Percentiles rank a stretch among this genome's conserved stretches.
Conservation (phyloP, 2,888 invertebrate genomes). For the Cryptocephalus moraei region DNA sequence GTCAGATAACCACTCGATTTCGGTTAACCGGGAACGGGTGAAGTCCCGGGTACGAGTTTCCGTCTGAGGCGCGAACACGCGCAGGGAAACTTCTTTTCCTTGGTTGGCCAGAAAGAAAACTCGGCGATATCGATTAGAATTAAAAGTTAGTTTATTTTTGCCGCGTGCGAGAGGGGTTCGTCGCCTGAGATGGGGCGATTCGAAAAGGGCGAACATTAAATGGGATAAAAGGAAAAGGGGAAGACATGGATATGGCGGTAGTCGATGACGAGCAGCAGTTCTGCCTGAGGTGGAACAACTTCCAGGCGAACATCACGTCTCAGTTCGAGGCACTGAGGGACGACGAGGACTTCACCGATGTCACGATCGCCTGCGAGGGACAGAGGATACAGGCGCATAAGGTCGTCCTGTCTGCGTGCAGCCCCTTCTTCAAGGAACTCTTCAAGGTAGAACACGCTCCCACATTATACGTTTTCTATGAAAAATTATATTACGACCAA, state of each 20-base stretch:
- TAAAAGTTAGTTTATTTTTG: conserved; percentile 35
- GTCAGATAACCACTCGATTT: no score
- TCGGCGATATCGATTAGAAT: conserved; percentile 35
- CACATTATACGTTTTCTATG: no score
- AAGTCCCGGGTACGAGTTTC: no score
- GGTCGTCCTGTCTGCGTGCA: conserved; percentile 77
- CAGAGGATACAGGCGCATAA: conserved; percentile 76
- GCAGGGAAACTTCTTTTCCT: conserved; percentile 36
- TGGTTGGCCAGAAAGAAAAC: conserved; percentile 36
- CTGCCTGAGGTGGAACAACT: conserved; percentile 85
- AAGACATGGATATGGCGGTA: conserved; percentile 29
- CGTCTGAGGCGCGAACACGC: neutral
- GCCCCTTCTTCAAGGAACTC: conserved; percentile 79
- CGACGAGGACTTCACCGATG: conserved; percentile 82
- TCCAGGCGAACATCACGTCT: conserved; percentile 77
- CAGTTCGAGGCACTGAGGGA: conserved; percentile 76
- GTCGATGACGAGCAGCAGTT: conserved; percentile 74
- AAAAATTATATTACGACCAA: no score
- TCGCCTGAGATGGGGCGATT: conserved; percentile 23
- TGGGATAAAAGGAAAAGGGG: conserved; percentile 8
- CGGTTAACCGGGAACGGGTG: no score
- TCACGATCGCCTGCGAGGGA: conserved; percentile 78
- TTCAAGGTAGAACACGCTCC: conserved; percentile 50
- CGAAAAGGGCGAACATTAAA: conserved; percentile 2
- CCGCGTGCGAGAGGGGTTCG: conserved; percentile 22